Percentiles rank a stretch among this genome's conserved stretches.
These are phyloP conservation scores for Myotis brandtii DNA, from an alignment of 2,113 vertebrate genomes.

Conservation along the genomic window DNA sequence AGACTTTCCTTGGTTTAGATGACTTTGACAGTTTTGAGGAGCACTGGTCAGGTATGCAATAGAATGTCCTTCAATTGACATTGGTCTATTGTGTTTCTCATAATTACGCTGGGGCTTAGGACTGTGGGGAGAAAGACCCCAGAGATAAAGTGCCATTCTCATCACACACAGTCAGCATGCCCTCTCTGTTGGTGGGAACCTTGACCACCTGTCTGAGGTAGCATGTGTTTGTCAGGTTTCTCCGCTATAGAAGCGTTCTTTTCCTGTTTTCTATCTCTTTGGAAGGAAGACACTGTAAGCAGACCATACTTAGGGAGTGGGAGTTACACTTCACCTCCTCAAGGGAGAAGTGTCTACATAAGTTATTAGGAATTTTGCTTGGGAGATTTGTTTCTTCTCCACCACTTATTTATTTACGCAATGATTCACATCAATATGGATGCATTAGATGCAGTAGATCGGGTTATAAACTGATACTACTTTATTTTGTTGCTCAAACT, in stretches of 20 bases:
- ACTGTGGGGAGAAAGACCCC: background rate
- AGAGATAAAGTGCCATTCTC: background rate
- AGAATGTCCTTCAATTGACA: background rate
- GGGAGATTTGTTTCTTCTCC: background rate
- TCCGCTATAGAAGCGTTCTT: background rate
- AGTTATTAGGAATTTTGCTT: background rate
- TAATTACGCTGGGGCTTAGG: background rate
- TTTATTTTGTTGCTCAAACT: background rate
- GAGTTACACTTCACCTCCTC: background rate
- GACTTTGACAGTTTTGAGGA: background rate
- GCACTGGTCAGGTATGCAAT: background rate
- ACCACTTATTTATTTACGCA: background rate
- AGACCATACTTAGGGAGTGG: background rate
- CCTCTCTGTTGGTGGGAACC: too few relatives aligned
- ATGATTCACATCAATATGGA: background rate
- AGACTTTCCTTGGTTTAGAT: background rate
- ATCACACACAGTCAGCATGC: background rate
- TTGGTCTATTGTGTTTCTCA: slow-evolving; percentile 18
- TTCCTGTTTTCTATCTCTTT: background rate
- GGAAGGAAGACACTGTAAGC: background rate
- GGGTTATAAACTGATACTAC: background rate
- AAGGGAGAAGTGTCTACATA: background rate
- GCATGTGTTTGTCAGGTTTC: background rate
- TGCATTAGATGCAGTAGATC: too few relatives aligned
- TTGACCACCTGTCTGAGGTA: background rate